Evolutionary conservation across 2,113 vertebrate genomes (phyloP).

Genomic region (Kryptolebias marmoratus): DNA sequence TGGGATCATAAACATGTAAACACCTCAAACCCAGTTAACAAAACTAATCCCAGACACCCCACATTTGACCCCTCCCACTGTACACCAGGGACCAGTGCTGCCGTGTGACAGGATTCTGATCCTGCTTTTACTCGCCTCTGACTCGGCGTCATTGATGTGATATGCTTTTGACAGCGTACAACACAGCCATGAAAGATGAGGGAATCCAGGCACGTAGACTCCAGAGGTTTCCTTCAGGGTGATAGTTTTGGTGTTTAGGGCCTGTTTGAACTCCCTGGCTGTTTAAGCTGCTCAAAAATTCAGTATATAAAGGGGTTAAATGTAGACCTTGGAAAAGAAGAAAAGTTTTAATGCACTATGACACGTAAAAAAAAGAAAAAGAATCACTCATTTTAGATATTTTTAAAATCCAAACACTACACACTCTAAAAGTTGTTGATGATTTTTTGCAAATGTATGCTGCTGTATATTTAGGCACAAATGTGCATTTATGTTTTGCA

Average conservation of each 20-base stretch:
- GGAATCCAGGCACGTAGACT: conserved; percentile 57
- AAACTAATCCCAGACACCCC: conserved; percentile 57
- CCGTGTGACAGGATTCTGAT: conserved; percentile 6
- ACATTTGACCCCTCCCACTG: conserved; percentile 48
- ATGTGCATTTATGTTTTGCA: conserved; percentile 28
- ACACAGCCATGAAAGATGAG: conserved; percentile 55
- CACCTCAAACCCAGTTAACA: conserved; percentile 41
- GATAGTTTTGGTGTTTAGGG: conserved; percentile 29
- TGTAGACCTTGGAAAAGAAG: conserved; percentile 20
- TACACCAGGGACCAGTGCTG: conserved; percentile 39
- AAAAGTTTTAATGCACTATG: not conserved
- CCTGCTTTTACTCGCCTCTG: conserved; percentile 64
- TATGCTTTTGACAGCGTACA: conserved; percentile 50
- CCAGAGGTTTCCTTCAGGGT: conserved; percentile 54
- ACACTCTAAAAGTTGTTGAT: not conserved
- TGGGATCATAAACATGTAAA: conserved; percentile 54
- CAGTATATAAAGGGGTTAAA: conserved; percentile 32
- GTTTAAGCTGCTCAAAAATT: conserved; percentile 54
- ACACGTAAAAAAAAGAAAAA: too few species aligned
- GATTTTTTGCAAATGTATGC: too few species aligned
- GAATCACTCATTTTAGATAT: too few species aligned
- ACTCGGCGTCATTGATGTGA: conserved; percentile 51
- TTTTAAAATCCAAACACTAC: too few species aligned
- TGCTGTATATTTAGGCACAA: conserved; percentile 9
- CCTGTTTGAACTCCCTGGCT: conserved; percentile 55